Base-by-base conservation (phyloP, 2,888 invertebrate genomes). In the Tubulanus polymorphus region DNA sequence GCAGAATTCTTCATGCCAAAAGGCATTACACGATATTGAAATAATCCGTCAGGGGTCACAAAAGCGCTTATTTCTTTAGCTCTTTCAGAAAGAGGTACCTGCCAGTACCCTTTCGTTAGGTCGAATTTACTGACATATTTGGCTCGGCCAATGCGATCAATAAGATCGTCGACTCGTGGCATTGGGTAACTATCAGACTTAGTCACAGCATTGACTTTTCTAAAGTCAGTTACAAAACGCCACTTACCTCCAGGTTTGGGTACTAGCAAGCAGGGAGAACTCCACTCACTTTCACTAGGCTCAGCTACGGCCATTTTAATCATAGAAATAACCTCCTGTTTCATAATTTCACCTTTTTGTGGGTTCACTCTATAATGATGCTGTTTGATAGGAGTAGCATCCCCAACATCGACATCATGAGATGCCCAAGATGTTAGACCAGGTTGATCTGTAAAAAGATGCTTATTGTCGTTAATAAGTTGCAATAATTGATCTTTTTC, bases 141-240 rank as follows among this genome's bases (percentile, higher is more conserved):
- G 12, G 63, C 55, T 27, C 60, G 26, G 8, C 64, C 60, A 41
- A 67, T 41, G 20, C 57, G 58, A 26, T 67, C 64, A 26, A 66
- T 68, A 29, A 63, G 64, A 45, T 63, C 66, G 45, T 62, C 64
- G 0, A 64, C 56, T 30, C 64, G 28, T n/a, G 66, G 60, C 2
- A 65, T 61, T 0, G 61, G 68, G 54, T 55, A 65, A 15, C 53
- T 54, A 46, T 68, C 65, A 2, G 61, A 37, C 60, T 64, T 67
- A 8, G 60, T 63, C 1, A 67, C 45, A 26, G 23, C 15, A 37
- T 67, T 67, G 0, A 66, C 61, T 47, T 64, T 62, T 20, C 63
- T n/a, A 32, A 50, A 61, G 47, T 68, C 65, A 8, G 62, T 63
- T 52, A 62, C 63, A 25, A 67, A 48, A 25, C 64, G 12, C 35